phyloP scores from a whole-genome alignment of 1,140 invertebrate genomes.

The Philopotamus ludificatus region DNA sequence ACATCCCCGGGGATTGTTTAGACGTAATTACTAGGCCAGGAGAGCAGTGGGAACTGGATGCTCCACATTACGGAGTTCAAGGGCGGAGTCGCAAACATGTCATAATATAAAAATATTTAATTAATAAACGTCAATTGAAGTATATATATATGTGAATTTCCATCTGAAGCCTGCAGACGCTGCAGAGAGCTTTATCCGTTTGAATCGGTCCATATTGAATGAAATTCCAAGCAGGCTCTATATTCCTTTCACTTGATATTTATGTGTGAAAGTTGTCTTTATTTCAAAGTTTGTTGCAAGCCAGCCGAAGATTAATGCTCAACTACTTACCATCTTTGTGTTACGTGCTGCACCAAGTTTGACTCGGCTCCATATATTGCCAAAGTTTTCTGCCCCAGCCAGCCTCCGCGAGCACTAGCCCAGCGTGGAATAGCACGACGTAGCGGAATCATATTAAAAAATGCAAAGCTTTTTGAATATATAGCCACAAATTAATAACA shows the following conservation, averaged over 20 bases:
- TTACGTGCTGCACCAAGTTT: not conserved
- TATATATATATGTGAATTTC: too few relatives aligned
- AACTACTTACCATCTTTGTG: conserved; percentile 4
- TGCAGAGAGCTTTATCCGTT: too few relatives aligned
- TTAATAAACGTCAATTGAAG: too few relatives aligned
- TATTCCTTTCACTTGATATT: conserved; percentile 1
- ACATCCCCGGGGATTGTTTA: conserved; percentile 34
- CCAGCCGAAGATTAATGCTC: conserved; percentile 5
- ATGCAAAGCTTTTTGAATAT: too few relatives aligned
- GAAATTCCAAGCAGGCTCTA: not conserved
- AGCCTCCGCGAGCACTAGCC: too few relatives aligned
- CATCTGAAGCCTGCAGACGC: too few relatives aligned
- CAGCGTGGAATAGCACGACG: too few relatives aligned
- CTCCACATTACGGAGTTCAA: conserved; percentile 5
- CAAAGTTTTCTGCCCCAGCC: conserved; percentile 1
- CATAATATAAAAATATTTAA: too few relatives aligned
- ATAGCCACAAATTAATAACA: too few relatives aligned
- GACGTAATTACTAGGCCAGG: conserved; percentile 29
- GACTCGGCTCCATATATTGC: conserved; percentile 1
- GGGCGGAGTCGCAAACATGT: not conserved
- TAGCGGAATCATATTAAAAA: too few relatives aligned
- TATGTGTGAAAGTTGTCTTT: conserved; percentile 6
- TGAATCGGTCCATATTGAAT: not conserved
- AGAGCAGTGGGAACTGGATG: not conserved
- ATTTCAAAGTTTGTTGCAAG: conserved; percentile 4